Evolutionary conservation across 2,888 invertebrate genomes (phyloP).

Genomic region (Listrodromus nycthemerus): DNA sequence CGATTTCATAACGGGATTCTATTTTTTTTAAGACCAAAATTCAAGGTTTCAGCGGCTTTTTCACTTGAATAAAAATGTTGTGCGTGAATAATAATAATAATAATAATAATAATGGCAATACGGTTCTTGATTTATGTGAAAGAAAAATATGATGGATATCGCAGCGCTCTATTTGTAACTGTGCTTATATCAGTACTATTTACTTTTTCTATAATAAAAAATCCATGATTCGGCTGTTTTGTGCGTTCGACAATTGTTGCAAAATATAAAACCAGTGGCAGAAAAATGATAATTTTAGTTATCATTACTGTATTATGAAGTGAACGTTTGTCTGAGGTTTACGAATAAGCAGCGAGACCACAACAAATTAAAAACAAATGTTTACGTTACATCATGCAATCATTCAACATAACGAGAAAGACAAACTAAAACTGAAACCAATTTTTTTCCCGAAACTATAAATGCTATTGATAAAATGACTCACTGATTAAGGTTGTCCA

Average conservation of each 20-base stretch:
- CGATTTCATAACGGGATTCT: not conserved
- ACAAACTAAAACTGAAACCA: not conserved
- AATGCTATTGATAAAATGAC: conserved; percentile 79
- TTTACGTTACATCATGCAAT: not conserved
- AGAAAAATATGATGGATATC: too few relatives aligned
- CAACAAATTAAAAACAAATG: not conserved
- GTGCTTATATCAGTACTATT: too few relatives aligned
- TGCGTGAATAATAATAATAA: not conserved
- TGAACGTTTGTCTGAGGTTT: too few relatives aligned
- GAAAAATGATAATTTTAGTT: too few relatives aligned
- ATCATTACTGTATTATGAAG: too few relatives aligned
- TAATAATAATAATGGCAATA: too few relatives aligned
- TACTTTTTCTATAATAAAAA: too few relatives aligned
- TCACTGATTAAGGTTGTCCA: conserved; percentile 97
- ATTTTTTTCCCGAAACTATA: not conserved
- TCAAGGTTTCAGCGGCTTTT: not conserved
- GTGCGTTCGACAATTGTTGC: too few relatives aligned
- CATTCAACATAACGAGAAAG: not conserved
- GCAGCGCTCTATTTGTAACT: too few relatives aligned
- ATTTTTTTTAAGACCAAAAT: not conserved
- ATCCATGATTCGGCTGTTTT: too few relatives aligned
- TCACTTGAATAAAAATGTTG: not conserved
- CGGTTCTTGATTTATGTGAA: too few relatives aligned
- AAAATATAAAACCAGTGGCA: too few relatives aligned
- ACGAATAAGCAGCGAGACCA: not conserved